Evolutionary conservation across 1,140 invertebrate species (phyloP).

Genomic region (Linepithema humile): DNA sequence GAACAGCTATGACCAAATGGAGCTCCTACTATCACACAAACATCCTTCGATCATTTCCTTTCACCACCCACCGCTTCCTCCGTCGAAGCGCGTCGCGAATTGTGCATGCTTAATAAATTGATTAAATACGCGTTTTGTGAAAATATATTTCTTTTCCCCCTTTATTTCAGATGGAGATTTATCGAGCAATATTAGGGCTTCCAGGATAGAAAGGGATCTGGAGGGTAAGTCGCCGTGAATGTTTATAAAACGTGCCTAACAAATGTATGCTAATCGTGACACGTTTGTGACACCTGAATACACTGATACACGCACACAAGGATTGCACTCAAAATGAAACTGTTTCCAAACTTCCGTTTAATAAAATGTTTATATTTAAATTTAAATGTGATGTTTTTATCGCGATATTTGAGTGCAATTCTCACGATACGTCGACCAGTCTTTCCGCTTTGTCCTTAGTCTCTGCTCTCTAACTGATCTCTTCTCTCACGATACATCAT

Average conservation of each 20-base stretch:
- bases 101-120: background rate
- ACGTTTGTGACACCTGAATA: conserved; percentile 50
- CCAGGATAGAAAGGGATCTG: conserved; percentile 73
- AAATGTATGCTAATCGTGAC: conserved; percentile 39
- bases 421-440: background rate
- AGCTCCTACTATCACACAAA: conserved; percentile 25
- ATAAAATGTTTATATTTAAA: background rate
- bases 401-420: conserved; percentile 15
- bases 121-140: background rate
- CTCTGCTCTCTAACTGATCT: conserved; percentile 59
- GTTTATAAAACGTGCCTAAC: conserved; percentile 16
- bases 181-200: conserved; percentile 52
- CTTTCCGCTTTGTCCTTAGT: conserved; percentile 63
- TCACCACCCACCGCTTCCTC: conserved; percentile 61
- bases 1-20: conserved; percentile 37
- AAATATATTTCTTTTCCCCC: background rate
- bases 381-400: background rate
- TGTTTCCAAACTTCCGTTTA: background rate
- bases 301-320: conserved; percentile 16
- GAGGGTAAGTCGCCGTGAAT: conserved; percentile 57
- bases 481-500: conserved; percentile 58
- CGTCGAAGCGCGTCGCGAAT: background rate
- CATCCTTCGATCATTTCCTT: conserved; percentile 51
- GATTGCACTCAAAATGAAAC: conserved; percentile 31
- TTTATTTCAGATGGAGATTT: conserved; percentile 68